Conservation (phyloP, 2,113 vertebrate species). For the Ciconia stormi region DNA sequence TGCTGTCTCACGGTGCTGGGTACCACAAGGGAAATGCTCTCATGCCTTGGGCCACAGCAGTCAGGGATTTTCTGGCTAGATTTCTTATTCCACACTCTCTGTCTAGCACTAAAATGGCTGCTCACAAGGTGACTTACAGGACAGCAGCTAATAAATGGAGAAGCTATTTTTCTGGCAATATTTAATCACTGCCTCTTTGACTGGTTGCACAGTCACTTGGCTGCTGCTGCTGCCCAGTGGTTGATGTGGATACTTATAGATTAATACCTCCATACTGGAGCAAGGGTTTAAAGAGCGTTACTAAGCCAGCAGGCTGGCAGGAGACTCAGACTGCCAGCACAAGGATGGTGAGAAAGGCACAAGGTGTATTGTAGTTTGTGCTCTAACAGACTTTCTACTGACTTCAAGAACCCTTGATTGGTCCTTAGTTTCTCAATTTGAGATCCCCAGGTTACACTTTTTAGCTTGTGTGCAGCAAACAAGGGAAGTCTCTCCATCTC, state of each 20-base stretch:
- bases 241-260: neutral
- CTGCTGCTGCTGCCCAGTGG: neutral
- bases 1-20: neutral
- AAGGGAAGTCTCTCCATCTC: neutral
- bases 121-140: neutral
- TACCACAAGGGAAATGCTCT: neutral
- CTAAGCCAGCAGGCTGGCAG: neutral
- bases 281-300: neutral
- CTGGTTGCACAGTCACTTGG: neutral
- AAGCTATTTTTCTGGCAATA: neutral
- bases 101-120: neutral
- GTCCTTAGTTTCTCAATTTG: neutral
- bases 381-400: neutral
- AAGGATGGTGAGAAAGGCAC: neutral
- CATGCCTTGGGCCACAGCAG: neutral
- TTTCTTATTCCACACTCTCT: neutral
- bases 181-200: neutral
- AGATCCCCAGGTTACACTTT: neutral
- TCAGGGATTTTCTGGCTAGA: neutral
- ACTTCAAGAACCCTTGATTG: neutral
- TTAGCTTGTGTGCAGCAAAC: neutral
- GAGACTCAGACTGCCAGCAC: neutral
- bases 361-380: neutral
- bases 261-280: neutral
- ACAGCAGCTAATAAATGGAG: neutral